Evolutionary conservation across 2,113 vertebrate species (phyloP).

Genomic region (Xenopus tropicalis): UCB_Xtro_10.0 CM004448.2:111801001-111801500

Average conservation of each 20-base stretch:
- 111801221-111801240: slow-evolving; percentile 20
- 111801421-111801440: slow-evolving; percentile 59
- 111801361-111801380: slow-evolving; percentile 54
- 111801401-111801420: slow-evolving; percentile 58
- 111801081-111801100: slow-evolving; percentile 68
- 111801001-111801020: slow-evolving; percentile 98
- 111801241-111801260: slow-evolving; percentile 47
- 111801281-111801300: slow-evolving; percentile 44
- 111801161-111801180: slow-evolving; percentile 30
- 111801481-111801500: slow-evolving; percentile 53
- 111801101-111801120: slow-evolving; percentile 66
- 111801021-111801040: slow-evolving; percentile 90
- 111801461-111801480: slow-evolving; percentile 62
- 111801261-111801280: slow-evolving; percentile 51
- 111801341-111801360: slow-evolving; percentile 57
- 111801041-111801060: slow-evolving; percentile 77
- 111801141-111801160: slow-evolving; percentile 55
- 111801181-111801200: not conserved
- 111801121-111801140: slow-evolving; percentile 65
- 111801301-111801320: too few relatives aligned
- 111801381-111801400: slow-evolving; percentile 57
- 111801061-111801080: slow-evolving; percentile 69
- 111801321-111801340: too few relatives aligned
- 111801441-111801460: slow-evolving; percentile 61
- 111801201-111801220: not conserved